Conservation (phyloP, 2,797 vertebrate genomes). For the Heteromormyrus szaboi region DNA sequence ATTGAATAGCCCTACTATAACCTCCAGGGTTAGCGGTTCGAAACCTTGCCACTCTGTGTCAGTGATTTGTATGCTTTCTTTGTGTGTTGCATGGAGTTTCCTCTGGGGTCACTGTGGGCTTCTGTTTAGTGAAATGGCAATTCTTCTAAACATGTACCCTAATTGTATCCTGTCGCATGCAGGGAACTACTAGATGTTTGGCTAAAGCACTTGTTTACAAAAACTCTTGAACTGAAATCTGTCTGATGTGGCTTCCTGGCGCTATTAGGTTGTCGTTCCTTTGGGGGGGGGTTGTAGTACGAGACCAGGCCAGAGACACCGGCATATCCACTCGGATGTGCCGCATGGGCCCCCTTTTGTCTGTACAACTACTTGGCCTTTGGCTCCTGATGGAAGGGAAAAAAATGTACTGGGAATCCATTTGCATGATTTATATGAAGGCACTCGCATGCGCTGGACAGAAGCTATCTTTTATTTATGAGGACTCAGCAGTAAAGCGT, state of each 20-base stretch:
- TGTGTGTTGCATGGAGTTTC: not conserved
- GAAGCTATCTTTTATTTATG: constrained; percentile 79
- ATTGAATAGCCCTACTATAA: not conserved
- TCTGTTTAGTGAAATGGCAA: not conserved
- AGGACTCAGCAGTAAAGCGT: constrained; percentile 62
- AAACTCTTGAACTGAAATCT: not conserved
- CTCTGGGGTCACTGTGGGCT: not conserved
- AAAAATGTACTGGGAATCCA: constrained; percentile 65
- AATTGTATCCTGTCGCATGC: not conserved
- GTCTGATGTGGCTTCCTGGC: not conserved
- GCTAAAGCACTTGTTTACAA: not conserved
- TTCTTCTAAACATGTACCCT: not conserved
- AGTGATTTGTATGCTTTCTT: not conserved
- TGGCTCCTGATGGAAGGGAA: constrained; percentile 43
- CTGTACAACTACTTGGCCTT: constrained; percentile 61
- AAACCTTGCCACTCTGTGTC: not conserved
- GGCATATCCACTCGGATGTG: not conserved
- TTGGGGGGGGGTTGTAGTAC: not conserved
- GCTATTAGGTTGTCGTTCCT: not conserved
- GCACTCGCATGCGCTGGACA: constrained; percentile 56
- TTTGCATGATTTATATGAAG: constrained; percentile 77
- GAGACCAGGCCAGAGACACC: not conserved
- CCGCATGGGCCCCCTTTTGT: constrained; percentile 38
- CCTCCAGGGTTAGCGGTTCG: not conserved
- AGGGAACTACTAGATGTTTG: not conserved